Evolutionary conservation across 2,113 vertebrate genomes (phyloP).

Genomic region (Rafetus swinhoei): DNA sequence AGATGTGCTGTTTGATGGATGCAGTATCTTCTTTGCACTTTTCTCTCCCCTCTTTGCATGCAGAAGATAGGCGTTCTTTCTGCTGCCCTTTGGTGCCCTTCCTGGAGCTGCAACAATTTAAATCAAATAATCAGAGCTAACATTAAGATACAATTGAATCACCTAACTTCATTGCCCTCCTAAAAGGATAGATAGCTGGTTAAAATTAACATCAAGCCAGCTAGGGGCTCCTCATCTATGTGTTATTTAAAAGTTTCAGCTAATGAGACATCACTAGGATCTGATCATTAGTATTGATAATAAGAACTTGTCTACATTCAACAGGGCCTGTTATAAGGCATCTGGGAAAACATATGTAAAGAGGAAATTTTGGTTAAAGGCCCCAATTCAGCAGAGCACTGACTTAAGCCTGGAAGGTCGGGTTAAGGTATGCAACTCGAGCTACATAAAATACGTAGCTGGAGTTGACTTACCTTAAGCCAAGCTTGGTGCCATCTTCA

Average conservation of each 20-base stretch:
- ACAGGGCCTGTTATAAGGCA: background rate
- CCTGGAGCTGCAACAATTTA: background rate
- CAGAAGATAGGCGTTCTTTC: background rate
- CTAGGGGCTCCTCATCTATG: background rate
- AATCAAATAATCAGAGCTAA: background rate
- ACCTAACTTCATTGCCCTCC: background rate
- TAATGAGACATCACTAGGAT: background rate
- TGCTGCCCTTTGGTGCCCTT: background rate
- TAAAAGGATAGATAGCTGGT: background rate
- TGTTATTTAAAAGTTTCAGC: background rate
- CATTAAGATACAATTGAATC: background rate
- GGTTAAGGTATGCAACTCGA: too few relatives aligned
- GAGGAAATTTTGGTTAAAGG: background rate
- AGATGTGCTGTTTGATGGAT: background rate
- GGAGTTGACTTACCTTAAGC: too few relatives aligned
- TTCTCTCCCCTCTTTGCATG: background rate
- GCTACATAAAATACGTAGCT: too few relatives aligned
- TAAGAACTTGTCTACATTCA: background rate
- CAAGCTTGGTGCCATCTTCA: too few relatives aligned
- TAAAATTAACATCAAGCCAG: background rate
- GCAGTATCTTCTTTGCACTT: background rate
- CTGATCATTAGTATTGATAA: background rate
- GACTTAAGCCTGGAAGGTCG: too few relatives aligned
- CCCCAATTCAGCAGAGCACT: too few relatives aligned
- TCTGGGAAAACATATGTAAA: background rate